Conservation (phyloP, 2,888 invertebrate species). For the Desoria tigrina region DNA sequence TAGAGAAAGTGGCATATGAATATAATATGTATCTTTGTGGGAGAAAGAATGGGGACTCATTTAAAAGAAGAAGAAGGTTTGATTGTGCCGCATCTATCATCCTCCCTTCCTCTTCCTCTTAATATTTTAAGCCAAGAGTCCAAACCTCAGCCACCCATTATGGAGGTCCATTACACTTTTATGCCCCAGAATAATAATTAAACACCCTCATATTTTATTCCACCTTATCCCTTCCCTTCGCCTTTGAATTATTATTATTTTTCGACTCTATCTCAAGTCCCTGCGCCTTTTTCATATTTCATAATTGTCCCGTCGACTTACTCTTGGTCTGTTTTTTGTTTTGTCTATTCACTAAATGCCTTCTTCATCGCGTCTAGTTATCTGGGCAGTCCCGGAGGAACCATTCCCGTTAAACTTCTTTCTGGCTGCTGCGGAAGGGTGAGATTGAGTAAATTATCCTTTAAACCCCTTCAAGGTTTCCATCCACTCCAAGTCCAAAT, state of each 20-base stretch:
- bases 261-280: background rate
- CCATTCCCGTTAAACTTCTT: too few species aligned
- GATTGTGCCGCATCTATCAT: conserved; percentile 51
- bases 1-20: background rate
- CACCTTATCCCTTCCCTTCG: conserved; percentile 37
- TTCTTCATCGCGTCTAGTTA: too few species aligned
- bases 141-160: conserved; percentile 47
- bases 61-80: conserved; percentile 27
- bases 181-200: conserved; percentile 53
- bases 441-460: too few species aligned
- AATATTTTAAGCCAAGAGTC: conserved; percentile 51
- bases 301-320: too few species aligned
- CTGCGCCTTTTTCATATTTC: too few species aligned
- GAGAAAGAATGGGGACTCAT: conserved; percentile 26
- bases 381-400: too few species aligned
- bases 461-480: too few species aligned
- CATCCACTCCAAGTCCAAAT: too few species aligned
- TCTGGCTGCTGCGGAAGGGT: too few species aligned
- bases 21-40: conserved; percentile 1
- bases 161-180: conserved; percentile 52
- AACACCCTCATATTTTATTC: conserved; percentile 53
- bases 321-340: too few species aligned
- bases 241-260: conserved; percentile 18
- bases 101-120: conserved; percentile 42
- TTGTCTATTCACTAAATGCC: too few species aligned